phyloP scores from a whole-genome alignment of 2,113 vertebrate species.

The Zosterops lateralis region DNA sequence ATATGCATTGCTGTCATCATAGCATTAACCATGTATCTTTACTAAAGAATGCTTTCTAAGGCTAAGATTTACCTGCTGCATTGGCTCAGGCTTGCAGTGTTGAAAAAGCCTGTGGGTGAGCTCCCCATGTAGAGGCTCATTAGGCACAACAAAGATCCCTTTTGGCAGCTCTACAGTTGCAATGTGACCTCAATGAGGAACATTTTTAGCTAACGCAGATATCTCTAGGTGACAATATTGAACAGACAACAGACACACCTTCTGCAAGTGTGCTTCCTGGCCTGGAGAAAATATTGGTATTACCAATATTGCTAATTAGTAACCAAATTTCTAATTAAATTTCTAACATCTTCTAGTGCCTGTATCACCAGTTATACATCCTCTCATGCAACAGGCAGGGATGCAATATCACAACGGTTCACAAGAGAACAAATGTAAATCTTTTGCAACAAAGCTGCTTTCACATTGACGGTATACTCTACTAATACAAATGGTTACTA shows the following conservation, averaged over 20 bases:
- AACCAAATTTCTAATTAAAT: neutral
- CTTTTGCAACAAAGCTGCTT: neutral
- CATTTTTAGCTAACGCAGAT: neutral
- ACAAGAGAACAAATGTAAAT: neutral
- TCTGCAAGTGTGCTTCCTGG: neutral
- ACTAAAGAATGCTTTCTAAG: neutral
- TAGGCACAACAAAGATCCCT: neutral
- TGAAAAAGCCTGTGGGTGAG: neutral
- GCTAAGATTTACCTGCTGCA: neutral
- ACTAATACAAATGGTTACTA: neutral
- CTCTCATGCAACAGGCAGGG: neutral
- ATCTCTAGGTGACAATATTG: neutral
- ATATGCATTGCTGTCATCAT: neutral
- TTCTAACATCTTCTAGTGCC: neutral
- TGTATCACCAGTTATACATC: too few relatives aligned
- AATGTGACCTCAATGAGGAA: neutral
- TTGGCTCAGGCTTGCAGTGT: neutral
- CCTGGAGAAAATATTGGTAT: neutral
- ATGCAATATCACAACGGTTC: neutral
- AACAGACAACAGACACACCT: neutral
- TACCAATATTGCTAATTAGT: neutral
- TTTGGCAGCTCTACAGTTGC: neutral
- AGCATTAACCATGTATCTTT: accelerated
- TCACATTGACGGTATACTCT: neutral
- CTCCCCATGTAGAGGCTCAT: too few relatives aligned